Evolutionary conservation across 2,797 vertebrate species (phyloP), one percentile per base, ranked within the genome.

Genomic region (Cryptoblepharus egeriae): DNA sequence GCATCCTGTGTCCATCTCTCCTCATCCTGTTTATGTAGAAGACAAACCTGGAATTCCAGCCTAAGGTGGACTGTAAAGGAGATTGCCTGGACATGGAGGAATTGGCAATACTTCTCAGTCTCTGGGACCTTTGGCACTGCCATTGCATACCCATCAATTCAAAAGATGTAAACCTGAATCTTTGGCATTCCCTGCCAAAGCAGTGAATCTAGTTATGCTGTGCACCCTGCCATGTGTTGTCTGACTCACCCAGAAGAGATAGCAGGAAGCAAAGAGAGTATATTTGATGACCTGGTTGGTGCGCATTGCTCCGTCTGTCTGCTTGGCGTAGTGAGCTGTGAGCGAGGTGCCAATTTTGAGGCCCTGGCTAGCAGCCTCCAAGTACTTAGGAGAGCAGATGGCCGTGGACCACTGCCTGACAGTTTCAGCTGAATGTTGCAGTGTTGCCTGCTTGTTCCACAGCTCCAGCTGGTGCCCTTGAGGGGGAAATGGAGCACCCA

Each of bases 221-320:
- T 20, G 20, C 30, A 13, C 16, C 28, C 49, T 52, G 49, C 49
- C 49, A 52, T 52, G 49, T 10, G 10, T 52, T 52, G 15, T 15
- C 49, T 20, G 57, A 88, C 90, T 90, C 55, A 92, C 91, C 90
- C 91, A 92, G 85, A 92, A 92, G 28, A 92, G 63, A 72, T 88
- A 92, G 75, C 90, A 92, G 83, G 83, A 91, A 20, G 77, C 65
- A 79, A 92, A 92, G 35, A 92, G 70, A 4, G 79, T 83, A 74
- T 87, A 91, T 70, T 92, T 91, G 55, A 87, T 70, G 22, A 86
- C 16, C 63, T 89, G 81, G 52, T 75, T 90, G 70, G 90, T 90
- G 73, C 75, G 87, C 91, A 92, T 92, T 5, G 79, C 60, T 79
- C 68, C 13, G 26, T 4, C 69, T 13, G 63, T 20, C 60, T 20